Base-by-base conservation (phyloP, 2,113 vertebrate species). In the Charadrius vociferus region DNA sequence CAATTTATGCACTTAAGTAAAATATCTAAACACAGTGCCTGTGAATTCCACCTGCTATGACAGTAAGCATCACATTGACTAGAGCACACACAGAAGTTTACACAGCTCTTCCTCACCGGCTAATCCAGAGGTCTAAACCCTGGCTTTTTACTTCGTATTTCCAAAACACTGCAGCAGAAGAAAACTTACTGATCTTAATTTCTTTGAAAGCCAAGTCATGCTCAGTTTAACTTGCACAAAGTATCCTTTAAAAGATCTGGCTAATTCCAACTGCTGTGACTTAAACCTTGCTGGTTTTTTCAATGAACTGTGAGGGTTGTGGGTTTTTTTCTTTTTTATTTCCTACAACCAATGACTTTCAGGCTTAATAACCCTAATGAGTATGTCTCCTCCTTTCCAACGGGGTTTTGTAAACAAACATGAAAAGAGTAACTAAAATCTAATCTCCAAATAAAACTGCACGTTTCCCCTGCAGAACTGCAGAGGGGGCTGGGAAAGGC, bases 361-460 rank as follows among this genome's bases (percentile, higher is more conserved):
- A 92, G 30, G 68, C 73, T 90, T 58, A 70, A 66, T 86, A 72
- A 53, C 77, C 61, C 72, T 86, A 90, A 70, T 43, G 39, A 80
- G 21, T 62, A 93, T 59, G 77, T 58, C 1, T 8, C 53, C 75
- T 59, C 63, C 89, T 78, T 75, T 78, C 71, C 81, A 93, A 94
- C 61, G 58, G 34, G 47, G 68, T 84, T 92, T 49, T 83, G 61
- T 78, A 93, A 94, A 66, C 79, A 94, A 95, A 93, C 43, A 36
- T 13, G 24, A 80, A 81, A 91, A 89, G 77, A 91, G 53, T 53
- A 86, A 95, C 81, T 93, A 49, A 71, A 95, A 82, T 32, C 71
- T 74, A 29, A 36, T 45, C 49, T 56, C 61, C 81, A 81, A 90
- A 86, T 68, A 95, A 83, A 94, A 55, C 58, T 43, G 66, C 22